Base-by-base conservation (phyloP, 2,113 vertebrate genomes). In the Atherinomorus stipes region DNA sequence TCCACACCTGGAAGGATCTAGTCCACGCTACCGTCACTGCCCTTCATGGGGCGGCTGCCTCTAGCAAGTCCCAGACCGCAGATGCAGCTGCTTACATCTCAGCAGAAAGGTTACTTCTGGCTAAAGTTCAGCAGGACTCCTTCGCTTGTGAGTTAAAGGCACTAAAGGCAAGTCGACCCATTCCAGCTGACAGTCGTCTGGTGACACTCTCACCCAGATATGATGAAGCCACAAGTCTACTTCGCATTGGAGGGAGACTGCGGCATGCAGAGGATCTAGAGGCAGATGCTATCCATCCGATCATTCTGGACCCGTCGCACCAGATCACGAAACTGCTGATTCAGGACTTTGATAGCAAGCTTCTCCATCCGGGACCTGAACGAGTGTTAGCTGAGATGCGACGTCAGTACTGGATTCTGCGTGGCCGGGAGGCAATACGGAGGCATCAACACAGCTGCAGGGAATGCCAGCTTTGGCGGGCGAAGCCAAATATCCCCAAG, bases 1-100 rank as follows among this genome's bases (percentile, higher is more conserved):
- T 25, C 11, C 51, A 26, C 12, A 53, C 22, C 51, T 53, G 51
- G 51, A 53, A 53, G 51, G 51, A 53, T 53, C 31, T 57, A 57
- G 12, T 31, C 54, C 31, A 58, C 12, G 31, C 54, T 11, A 58
- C 54, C 38, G 8, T 42, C 13, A 42, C 38, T 42, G 2, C 10
- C 38, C 38, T 42, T 42, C 38, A 42, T 58, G 54, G 54, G 19
- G 28, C 18, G 19, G 28, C 31, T n/a, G 19, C 31, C 12, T 11
- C 54, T 7, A 10, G 31, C 12, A 28, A 53, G 3, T 11, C 28
- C n/a, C 31, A 37, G 3, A 58, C 19, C 11, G 18, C 31, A n/a
- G 28, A 37, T 1, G 54, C 19, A 2, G 28, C 31, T 1, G 10
- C 18, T 18, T 21, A n/a, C 54, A n/a, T 37, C 10, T 34, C 54